Base-by-base conservation (phyloP, 2,888 invertebrate species). In the Dioctria rufipes region DNA sequence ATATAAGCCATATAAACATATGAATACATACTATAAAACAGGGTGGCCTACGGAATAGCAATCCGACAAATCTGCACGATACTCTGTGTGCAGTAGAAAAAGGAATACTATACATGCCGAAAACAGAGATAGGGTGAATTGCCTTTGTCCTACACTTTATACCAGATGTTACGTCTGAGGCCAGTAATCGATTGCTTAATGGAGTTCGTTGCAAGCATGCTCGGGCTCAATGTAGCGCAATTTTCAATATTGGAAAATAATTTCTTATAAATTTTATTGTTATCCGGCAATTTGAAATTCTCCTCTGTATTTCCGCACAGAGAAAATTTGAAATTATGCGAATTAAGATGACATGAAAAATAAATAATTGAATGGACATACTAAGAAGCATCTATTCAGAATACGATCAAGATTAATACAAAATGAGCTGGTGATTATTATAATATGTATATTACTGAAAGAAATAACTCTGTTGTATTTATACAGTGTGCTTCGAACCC, bases 141-240 rank as follows among this genome's bases (percentile, higher is more conserved):
- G 46, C 67, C 46, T 67, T 67, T 67, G 67, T 67, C 25, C 67
- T 46, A 43, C 67, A 67, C 46, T 67, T 67, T 67, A 67, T 67
- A n/a, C 5, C 13, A 67, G 25, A 13, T 25, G 11, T 40, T 66
- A 6, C 40, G 40, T 40, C 43, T 42, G 66, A 13, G 43, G 39
- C 37, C 9, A 67, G 67, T 49, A 67, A 67, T 67, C 67, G 67
- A 67, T 67, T 42, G 46, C 67, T 43, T 46, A 49, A 67, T 67
- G 49, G 67, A 67, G 42, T 46, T 46, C 46, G 42, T 43, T 9
- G 42, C 46, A 8, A 67, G 9, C 25, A 67, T 67, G 49, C 46
- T 46, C 46, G 42, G n/a, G 46, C 46, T 67, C 67, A 13, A 25
- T 49, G 67, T 3, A 11, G 11, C 39, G 66, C 42, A 5, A 11